These are phyloP conservation scores for Cheiracanthium punctorium DNA, from an alignment of 2,888 invertebrate species.

Conservation along the genomic window DNA sequence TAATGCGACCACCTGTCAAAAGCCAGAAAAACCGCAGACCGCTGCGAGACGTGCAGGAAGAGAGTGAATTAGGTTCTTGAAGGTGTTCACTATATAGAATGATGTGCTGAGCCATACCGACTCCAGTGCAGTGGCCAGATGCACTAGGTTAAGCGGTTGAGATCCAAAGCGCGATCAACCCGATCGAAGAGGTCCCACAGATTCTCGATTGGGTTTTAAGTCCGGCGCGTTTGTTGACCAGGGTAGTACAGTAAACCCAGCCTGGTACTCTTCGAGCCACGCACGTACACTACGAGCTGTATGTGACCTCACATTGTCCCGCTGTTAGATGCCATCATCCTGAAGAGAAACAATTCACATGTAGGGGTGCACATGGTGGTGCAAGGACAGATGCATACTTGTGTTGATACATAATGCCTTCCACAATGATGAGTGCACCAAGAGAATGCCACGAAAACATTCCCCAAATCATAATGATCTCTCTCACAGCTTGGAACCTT, in stretches of 20 bases:
- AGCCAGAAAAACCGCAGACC: too few relatives aligned
- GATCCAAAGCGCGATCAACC: too few relatives aligned
- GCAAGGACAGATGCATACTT: constrained; percentile 2
- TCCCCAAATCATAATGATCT: neutral
- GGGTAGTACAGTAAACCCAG: neutral
- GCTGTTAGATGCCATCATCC: constrained; percentile 19
- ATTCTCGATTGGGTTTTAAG: neutral
- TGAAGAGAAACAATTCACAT: constrained; percentile 6
- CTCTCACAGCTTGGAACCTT: neutral
- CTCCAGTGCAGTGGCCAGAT: too few relatives aligned
- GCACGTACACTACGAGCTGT: constrained; percentile 1
- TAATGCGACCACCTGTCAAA: too few relatives aligned
- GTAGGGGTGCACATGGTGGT: neutral
- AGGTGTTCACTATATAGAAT: too few relatives aligned
- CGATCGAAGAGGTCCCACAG: neutral
- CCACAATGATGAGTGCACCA: neutral
- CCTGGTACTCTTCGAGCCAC: constrained; percentile 16
- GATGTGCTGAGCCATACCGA: too few relatives aligned
- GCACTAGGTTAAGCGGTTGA: too few relatives aligned
- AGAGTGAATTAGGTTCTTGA: too few relatives aligned
- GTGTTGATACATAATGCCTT: neutral
- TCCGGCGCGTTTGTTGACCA: neutral
- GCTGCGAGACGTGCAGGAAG: too few relatives aligned
- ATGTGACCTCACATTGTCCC: constrained; percentile 1
- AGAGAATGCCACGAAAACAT: constrained; percentile 5